A percentile compares a stretch with the other conserved stretches of the same genome.
Conservation (phyloP, 2,888 invertebrate genomes). For the Cheilosia vernalis region DNA sequence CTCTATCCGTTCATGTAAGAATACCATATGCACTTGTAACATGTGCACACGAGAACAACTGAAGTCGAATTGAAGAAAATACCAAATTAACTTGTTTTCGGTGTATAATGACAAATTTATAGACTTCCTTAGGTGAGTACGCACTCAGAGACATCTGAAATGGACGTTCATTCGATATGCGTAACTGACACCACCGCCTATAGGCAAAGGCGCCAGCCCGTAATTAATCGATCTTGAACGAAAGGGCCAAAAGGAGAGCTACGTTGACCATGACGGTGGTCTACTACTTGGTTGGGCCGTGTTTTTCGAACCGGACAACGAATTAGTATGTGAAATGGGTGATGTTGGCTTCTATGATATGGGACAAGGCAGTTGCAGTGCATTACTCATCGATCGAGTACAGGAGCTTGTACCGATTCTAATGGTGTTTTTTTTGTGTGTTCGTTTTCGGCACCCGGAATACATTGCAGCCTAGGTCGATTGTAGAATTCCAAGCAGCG, state of each 20-base stretch:
- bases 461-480: slow-evolving; percentile 40
- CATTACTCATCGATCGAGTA: slow-evolving; percentile 46
- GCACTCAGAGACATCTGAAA: slow-evolving; percentile 4
- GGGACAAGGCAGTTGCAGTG: slow-evolving; percentile 17
- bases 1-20: slow-evolving; percentile 35
- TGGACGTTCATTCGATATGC: slow-evolving; percentile 63
- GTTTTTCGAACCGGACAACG: slow-evolving; percentile 6
- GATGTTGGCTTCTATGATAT: slow-evolving; percentile 29
- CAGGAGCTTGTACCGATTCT: slow-evolving; percentile 26
- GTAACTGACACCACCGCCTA: slow-evolving; percentile 58
- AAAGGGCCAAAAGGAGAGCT: slow-evolving; percentile 42
- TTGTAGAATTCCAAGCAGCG: slow-evolving; percentile 41
- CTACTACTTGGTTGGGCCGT: slow-evolving; percentile 32
- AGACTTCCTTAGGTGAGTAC: slow-evolving; percentile 59
- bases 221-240: slow-evolving; percentile 69
- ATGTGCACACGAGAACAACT: slow-evolving; percentile 39
- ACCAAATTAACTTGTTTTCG: slow-evolving; percentile 66
- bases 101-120: slow-evolving; percentile 67
- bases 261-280: slow-evolving; percentile 55
- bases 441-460: slow-evolving; percentile 59
- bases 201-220: slow-evolving; percentile 65
- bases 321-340: slow-evolving; percentile 72
- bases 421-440: slow-evolving; percentile 20
- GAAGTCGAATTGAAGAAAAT: slow-evolving; percentile 18
- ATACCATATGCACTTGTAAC: slow-evolving; percentile 35